A percentile compares a stretch with the other conserved stretches of the same genome.
Evolutionary conservation across 2,797 vertebrate species (phyloP).

Genomic region (Enteromius anoplus): DNA sequence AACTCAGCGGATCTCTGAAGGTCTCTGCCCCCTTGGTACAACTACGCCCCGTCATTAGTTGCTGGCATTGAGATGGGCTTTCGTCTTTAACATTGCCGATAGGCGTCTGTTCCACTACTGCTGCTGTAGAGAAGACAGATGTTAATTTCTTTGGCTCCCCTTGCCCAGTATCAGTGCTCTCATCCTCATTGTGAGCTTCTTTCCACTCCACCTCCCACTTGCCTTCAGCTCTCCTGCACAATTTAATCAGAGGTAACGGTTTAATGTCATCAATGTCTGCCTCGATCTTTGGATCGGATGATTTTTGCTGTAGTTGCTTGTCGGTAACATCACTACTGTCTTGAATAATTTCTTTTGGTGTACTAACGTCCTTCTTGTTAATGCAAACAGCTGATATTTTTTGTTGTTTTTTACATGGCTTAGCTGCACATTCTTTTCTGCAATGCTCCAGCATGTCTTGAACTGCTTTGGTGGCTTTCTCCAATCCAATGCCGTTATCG

Average conservation of each 20-base stretch:
- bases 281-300: slow-evolving; percentile 51
- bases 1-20: slow-evolving; percentile 55
- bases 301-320: slow-evolving; percentile 10
- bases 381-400: neutral
- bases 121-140: slow-evolving; percentile 56
- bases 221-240: slow-evolving; percentile 75
- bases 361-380: slow-evolving; percentile 29
- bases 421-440: slow-evolving; percentile 65
- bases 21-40: slow-evolving; percentile 31
- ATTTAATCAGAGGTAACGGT: slow-evolving; percentile 71
- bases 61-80: slow-evolving; percentile 56
- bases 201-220: slow-evolving; percentile 78
- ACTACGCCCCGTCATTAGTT: slow-evolving; percentile 42
- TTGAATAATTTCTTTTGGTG: neutral
- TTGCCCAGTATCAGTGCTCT: slow-evolving; percentile 33
- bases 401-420: slow-evolving; percentile 52
- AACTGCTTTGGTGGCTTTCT: slow-evolving; percentile 69
- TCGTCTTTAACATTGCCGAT: slow-evolving; percentile 71
- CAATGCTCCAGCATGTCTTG: slow-evolving; percentile 66
- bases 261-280: slow-evolving; percentile 56
- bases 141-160: slow-evolving; percentile 51
- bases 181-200: slow-evolving; percentile 52
- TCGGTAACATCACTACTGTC: slow-evolving; percentile 3
- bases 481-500: slow-evolving; percentile 67
- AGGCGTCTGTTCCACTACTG: slow-evolving; percentile 57